Conservation (phyloP, 2,797 vertebrate genomes). For the Sebastes melanostomus region DNA sequence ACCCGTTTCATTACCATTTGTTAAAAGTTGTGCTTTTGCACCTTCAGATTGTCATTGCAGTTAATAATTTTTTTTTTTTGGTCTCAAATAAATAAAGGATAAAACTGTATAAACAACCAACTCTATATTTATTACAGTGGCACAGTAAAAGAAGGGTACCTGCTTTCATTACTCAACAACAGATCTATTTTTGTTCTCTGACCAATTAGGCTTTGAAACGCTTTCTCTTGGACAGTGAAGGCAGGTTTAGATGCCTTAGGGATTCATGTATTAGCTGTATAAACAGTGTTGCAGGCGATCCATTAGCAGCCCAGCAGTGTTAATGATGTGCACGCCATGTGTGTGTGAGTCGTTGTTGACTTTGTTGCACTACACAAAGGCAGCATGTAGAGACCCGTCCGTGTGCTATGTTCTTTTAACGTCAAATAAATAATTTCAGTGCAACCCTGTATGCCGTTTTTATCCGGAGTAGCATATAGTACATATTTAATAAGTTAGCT, state of each 20-base stretch:
- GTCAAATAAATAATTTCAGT: background rate
- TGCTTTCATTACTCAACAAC: constrained; percentile 29
- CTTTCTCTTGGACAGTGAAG: constrained; percentile 32
- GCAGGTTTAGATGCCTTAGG: constrained; percentile 43
- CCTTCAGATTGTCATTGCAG: background rate
- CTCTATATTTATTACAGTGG: constrained; percentile 1
- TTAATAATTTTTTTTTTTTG: background rate
- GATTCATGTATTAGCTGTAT: constrained; percentile 47
- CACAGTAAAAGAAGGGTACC: constrained; percentile 6
- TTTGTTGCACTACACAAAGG: constrained; percentile 2
- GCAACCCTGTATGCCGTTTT: background rate
- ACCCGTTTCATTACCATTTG: constrained; percentile 18
- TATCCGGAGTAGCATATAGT: background rate
- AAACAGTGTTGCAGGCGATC: constrained; percentile 49
- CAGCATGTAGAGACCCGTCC: background rate
- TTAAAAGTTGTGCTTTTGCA: background rate
- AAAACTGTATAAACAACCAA: background rate
- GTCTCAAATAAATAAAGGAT: background rate
- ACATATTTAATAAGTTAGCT: constrained; percentile 13
- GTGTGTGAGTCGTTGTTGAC: background rate
- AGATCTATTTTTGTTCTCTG: constrained; percentile 51
- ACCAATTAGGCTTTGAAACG: constrained; percentile 50
- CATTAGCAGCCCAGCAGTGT: constrained; percentile 38
- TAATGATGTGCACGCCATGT: constrained; percentile 38
- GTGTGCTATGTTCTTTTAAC: background rate